Base-by-base conservation (phyloP, 1,140 invertebrate genomes). In the Caenorhabditis latens region DNA sequence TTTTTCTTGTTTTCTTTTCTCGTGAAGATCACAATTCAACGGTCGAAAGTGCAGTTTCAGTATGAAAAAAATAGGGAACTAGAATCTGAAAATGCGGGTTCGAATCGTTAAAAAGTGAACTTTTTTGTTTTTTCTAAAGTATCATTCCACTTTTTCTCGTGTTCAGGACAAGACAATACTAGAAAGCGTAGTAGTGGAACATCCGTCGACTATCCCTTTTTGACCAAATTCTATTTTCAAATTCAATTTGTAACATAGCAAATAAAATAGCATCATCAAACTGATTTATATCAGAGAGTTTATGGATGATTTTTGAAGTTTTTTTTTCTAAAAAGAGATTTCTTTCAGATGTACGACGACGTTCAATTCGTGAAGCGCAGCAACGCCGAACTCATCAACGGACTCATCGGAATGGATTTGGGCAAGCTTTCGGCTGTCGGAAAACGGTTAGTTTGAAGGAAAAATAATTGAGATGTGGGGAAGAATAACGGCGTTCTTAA, bases 381-480 rank as follows among this genome's bases (percentile, higher is more conserved):
- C 21, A 89, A 89, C 53, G 88, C 88, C 21, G 88, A 89, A 46
- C 85, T 89, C 48, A 89, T 89, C 84, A 89, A 89, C 84, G 88
- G 88, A 40, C 82, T 89, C 24, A 89, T 89, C 84, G 88, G 88
- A 40, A 89, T 89, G 88, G 88, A 89, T 82, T 71, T 89, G 87
- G 88, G 88, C 40, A 88, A 86, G 63, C 55, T 89, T 65, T 83
- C 71, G 13, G 87, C 88, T 21, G 88, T 89, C 43, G 88, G 88
- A 57, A 89, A 89, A 75, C 57, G 88, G 84, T 88, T 79, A 2
- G 71, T 79, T 50, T 79, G 21, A 32, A 5, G 2, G 8, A 63
- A 63, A 63, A 32, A 32, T 19, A 32, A 32, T 32, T 1, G 32
- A 1, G 32, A 32, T 32, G 32, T 32, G 32, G 2, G 32, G 32